These are phyloP conservation scores for Sycophaga agraensis DNA, from an alignment of 1,140 invertebrate species.

Conservation along the genomic window DNA sequence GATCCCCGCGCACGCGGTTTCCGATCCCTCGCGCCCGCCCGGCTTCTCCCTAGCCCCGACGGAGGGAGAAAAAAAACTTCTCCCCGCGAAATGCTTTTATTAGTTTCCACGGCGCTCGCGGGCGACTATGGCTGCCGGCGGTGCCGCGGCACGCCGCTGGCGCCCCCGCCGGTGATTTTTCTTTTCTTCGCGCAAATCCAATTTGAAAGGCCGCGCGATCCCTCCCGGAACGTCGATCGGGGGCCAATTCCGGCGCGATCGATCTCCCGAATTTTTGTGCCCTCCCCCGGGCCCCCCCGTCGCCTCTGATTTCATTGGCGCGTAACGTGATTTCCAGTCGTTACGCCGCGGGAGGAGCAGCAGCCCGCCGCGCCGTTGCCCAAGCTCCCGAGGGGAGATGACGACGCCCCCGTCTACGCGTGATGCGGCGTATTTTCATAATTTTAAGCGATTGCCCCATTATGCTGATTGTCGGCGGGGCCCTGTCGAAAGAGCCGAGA, in stretches of 20 bases:
- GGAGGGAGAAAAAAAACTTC: neutral
- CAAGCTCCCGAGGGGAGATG: no score
- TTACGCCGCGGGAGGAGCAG: no score
- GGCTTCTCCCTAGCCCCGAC: neutral
- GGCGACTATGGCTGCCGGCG: no score
- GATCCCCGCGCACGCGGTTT: no score
- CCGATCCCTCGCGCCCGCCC: neutral
- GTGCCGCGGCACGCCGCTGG: neutral
- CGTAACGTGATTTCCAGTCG: slow-evolving; percentile 9
- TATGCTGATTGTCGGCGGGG: slow-evolving; percentile 12
- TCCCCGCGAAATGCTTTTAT: neutral
- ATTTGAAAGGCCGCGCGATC: neutral
- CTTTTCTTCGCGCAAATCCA: slow-evolving; percentile 14
- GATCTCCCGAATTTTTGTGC: neutral
- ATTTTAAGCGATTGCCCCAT: slow-evolving; percentile 6
- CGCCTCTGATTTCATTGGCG: slow-evolving; percentile 3
- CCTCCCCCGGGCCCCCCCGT: neutral
- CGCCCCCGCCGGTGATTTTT: neutral
- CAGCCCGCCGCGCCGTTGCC: neutral
- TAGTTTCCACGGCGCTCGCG: neutral
- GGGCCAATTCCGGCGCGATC: neutral
- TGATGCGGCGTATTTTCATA: slow-evolving; percentile 17
- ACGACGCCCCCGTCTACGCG: neutral
- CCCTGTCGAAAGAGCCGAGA: neutral
- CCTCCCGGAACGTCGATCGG: neutral